Base-by-base conservation (phyloP, 2,113 vertebrate species). In the Lipophrys pholis region DNA sequence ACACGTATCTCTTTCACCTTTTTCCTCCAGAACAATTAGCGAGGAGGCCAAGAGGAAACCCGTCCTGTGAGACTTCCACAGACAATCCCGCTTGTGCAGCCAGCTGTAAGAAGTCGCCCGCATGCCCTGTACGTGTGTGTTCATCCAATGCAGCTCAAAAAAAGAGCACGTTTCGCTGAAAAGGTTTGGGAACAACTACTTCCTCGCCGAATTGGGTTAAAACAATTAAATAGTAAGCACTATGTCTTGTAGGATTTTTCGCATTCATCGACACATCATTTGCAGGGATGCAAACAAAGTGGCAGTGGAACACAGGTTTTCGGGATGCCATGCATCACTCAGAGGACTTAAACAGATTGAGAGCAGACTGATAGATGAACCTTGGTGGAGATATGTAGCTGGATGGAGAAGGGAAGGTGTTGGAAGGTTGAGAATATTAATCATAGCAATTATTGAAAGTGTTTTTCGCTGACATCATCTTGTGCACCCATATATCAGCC, bases 371-470 rank as follows among this genome's bases (percentile, higher is more conserved):
- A 97, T 96, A 93, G 95, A 97, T 97, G 94, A 95, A 96, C 91
- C 94, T 95, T 90, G 72, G 90, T 80, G 87, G 84, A 94, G 94
- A 95, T 95, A 89, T 89, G 84, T 69, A 90, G 88, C 78, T 72
- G 65, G 67, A 73, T 83, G 67, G 87, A 95, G 89, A 95, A 94
- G 91, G 93, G 94, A 94, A 96, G 93, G 94, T 96, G 95, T 94
- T 93, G 90, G 94, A 94, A 95, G 95, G 95, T 93, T 95, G 93
- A 93, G 92, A 94, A 94, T 96, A 97, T 97, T 96, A 94, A 96
- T 98, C 96, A 96, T 95, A 94, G 95, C 95, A 96, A 96, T 98
- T 97, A 97, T 95, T 96, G 95, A 95, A 95, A 96, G 94, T 96
- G 94, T 95, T 95, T 95, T 94, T 70, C 92, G 84, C 93, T 96